These are phyloP conservation scores for Andrena bicolor DNA, from an alignment of 2,888 invertebrate species.

Conservation along the genomic window DNA sequence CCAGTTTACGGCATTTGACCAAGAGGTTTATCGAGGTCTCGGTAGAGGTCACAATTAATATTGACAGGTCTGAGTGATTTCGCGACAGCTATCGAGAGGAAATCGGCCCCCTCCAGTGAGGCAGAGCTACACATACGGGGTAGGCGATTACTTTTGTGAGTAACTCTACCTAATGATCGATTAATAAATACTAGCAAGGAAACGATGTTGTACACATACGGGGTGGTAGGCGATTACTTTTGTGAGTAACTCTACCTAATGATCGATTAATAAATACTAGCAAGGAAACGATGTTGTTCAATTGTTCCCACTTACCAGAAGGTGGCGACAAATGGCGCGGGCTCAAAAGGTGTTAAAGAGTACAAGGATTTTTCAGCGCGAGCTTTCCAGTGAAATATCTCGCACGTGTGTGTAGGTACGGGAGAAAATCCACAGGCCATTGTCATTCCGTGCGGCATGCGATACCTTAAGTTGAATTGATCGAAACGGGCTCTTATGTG, in stretches of 20 bases:
- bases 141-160: too few relatives aligned
- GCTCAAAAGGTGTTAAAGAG: conserved; percentile 28
- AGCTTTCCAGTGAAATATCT: conserved; percentile 4
- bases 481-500: conserved; percentile 64
- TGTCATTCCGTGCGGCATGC: conserved; percentile 43
- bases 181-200: neutral
- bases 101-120: too few relatives aligned
- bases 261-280: neutral
- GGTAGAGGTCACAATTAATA: too few relatives aligned
- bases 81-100: too few relatives aligned
- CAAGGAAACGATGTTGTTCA: neutral
- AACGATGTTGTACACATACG: neutral
- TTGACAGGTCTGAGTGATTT: too few relatives aligned
- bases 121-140: too few relatives aligned
- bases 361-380: conserved; percentile 9
- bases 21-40: too few relatives aligned
- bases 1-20: too few relatives aligned
- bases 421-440: conserved; percentile 49
- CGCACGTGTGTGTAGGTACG: neutral
- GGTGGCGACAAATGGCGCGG: neutral
- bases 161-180: too few relatives aligned
- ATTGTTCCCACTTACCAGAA: neutral
- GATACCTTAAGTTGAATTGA: conserved; percentile 62
- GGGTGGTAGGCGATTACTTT: too few relatives aligned
- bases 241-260: too few relatives aligned